These are phyloP conservation scores for Monoplex corrugatus DNA, from an alignment of 2,888 invertebrate species.

Conservation along the genomic window DNA sequence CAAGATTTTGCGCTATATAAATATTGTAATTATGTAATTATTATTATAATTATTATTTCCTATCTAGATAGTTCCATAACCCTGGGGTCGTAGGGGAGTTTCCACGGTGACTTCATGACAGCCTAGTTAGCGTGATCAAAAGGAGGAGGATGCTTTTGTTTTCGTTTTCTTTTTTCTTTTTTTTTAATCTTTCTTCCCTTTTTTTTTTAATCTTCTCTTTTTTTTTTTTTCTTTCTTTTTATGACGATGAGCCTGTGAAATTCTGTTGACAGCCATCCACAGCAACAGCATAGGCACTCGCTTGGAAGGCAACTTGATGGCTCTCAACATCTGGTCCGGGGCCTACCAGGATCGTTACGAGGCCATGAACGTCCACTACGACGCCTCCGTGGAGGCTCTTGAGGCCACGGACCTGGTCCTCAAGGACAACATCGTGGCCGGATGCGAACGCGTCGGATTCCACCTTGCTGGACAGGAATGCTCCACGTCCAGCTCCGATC, in stretches of 20 bases:
- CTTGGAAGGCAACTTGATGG: conserved; percentile 70
- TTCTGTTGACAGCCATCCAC: conserved; percentile 72
- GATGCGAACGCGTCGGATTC: conserved; percentile 69
- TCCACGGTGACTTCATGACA: too few relatives aligned
- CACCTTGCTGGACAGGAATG: conserved; percentile 62
- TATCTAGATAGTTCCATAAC: too few relatives aligned
- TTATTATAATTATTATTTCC: too few relatives aligned
- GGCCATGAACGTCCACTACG: conserved; percentile 63
- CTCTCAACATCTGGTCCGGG: conserved; percentile 69
- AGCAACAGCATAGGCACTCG: conserved; percentile 62
- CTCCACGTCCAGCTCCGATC: conserved; percentile 32
- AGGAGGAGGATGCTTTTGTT: too few relatives aligned
- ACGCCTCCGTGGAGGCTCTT: conserved; percentile 65
- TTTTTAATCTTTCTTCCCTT: too few relatives aligned
- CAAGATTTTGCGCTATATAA: too few relatives aligned
- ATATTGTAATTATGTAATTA: too few relatives aligned
- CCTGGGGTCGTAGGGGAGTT: too few relatives aligned
- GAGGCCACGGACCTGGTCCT: conserved; percentile 59
- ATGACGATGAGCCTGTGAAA: too few relatives aligned
- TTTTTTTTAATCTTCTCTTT: too few relatives aligned
- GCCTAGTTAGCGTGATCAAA: too few relatives aligned
- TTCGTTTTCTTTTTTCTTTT: too few relatives aligned
- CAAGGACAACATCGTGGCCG: conserved; percentile 70
- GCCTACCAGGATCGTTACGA: conserved; percentile 71
- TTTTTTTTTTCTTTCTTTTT: not conserved